These are phyloP conservation scores for Callospermophilus lateralis DNA, from an alignment of 2,113 vertebrate genomes.

Conservation along the genomic window DNA sequence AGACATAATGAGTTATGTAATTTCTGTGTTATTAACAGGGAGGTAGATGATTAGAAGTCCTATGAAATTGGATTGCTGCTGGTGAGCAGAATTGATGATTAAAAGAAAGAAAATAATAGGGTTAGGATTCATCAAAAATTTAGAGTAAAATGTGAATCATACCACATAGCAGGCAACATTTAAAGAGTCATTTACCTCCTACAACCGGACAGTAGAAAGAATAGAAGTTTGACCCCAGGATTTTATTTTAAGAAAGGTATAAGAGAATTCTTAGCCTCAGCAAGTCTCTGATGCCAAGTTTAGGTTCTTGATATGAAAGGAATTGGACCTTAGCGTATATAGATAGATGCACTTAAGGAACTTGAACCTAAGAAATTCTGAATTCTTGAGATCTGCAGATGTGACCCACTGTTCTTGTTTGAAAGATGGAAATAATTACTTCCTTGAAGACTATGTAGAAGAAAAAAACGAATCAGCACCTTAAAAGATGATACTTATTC, in stretches of 20 bases:
- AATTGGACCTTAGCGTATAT: neutral
- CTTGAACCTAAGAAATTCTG: neutral
- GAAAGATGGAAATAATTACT: neutral
- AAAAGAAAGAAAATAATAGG: conserved; percentile 28
- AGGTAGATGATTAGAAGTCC: neutral
- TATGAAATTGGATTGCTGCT: neutral
- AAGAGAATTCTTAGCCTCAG: neutral
- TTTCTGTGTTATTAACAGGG: neutral
- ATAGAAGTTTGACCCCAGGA: neutral
- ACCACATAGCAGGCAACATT: neutral
- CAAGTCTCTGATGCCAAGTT: neutral
- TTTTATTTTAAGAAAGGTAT: neutral
- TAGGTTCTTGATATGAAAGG: neutral
- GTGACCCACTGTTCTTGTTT: neutral
- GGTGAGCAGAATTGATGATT: neutral
- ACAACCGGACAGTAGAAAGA: neutral
- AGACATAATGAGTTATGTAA: neutral
- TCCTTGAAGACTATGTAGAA: neutral
- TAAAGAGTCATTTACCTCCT: neutral
- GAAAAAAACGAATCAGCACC: neutral
- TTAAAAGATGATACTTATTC: neutral
- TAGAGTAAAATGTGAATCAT: neutral
- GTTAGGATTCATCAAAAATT: neutral
- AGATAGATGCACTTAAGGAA: neutral
- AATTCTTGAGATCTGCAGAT: neutral